phyloP scores from a whole-genome alignment of 2,113 vertebrate genomes.

The Hydrochoerus hydrochaeris region DNA sequence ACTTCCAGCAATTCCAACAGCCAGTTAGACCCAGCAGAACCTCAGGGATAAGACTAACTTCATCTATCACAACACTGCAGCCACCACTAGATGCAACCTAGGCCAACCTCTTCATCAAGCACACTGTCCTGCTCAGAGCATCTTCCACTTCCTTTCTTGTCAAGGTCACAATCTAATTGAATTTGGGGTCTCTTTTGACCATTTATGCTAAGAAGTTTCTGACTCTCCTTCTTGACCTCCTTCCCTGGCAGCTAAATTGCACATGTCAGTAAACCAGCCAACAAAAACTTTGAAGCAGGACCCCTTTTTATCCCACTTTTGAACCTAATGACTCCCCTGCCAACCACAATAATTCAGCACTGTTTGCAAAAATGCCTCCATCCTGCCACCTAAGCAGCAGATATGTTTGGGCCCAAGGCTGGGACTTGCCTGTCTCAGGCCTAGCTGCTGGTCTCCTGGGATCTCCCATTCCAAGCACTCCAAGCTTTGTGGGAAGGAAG shows the following conservation, averaged over 20 bases:
- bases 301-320: not conserved
- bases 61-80: not conserved
- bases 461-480: slow-evolving; percentile 56
- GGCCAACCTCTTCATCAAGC: not conserved
- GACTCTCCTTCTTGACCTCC: not conserved
- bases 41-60: not conserved
- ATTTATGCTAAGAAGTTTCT: not conserved
- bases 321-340: not conserved
- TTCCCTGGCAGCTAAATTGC: not conserved
- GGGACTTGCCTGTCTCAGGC: not conserved
- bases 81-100: not conserved
- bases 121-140: slow-evolving; percentile 23
- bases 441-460: not conserved
- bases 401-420: not conserved
- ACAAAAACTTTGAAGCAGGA: not conserved
- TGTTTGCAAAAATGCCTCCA: not conserved
- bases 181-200: not conserved
- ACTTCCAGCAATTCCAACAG: slow-evolving; percentile 18
- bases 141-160: not conserved
- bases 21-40: not conserved
- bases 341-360: not conserved
- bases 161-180: slow-evolving; percentile 19
- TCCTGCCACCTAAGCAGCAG: not conserved
- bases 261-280: not conserved
- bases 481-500: slow-evolving; percentile 49